Base-by-base conservation (phyloP, 2,888 invertebrate genomes). In the Silvanus unidentatus region DNA sequence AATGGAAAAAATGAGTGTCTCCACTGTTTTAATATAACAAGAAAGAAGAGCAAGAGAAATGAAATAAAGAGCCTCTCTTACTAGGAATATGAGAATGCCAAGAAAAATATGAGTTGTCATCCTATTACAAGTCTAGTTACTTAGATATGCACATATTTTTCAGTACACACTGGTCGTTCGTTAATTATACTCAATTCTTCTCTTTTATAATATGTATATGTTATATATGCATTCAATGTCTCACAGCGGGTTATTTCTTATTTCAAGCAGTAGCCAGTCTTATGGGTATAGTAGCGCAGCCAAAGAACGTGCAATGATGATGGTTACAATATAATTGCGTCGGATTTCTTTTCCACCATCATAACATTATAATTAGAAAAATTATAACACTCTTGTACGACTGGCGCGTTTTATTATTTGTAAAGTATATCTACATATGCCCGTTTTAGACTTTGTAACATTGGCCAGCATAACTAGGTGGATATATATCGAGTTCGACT, bases 181-280 rank as follows among this genome's bases (percentile, higher is more conserved):
- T 47, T 47, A 50, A 42, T 50, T 50, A 50, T 50, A 43, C 36
- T 49, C 49, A 44, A 47, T 49, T 46, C 40, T 32, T 47, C 47
- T 22, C 22, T 22, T 22, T 22, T 22, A 22, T n/a, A n/a, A n/a
- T n/a, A n/a, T 47, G 49, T 47, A 45, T 50, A 50, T 50, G 43
- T 47, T 42, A 48, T 45, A 39, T 50, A 22, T 22, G 22, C 32
- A 32, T 32, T 12, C 37, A 53, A 50, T 49, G 53, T 48, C 49
- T 51, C 53, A 39, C 53, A 53, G 53, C 53, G 50, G 53, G 53
- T 50, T 50, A 48, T 53, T 50, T 41, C 45, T 49, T 45, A 47
- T 47, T 48, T 47, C 45, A 50, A 50, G 41, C 41, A 47, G 48
- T 32, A 48, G 37, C 32, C 22, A 22, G 8, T 5, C 22, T n/a